These are phyloP conservation scores for Mimachlamys varia DNA, from an alignment of 2,888 invertebrate species.

Conservation along the genomic window DNA sequence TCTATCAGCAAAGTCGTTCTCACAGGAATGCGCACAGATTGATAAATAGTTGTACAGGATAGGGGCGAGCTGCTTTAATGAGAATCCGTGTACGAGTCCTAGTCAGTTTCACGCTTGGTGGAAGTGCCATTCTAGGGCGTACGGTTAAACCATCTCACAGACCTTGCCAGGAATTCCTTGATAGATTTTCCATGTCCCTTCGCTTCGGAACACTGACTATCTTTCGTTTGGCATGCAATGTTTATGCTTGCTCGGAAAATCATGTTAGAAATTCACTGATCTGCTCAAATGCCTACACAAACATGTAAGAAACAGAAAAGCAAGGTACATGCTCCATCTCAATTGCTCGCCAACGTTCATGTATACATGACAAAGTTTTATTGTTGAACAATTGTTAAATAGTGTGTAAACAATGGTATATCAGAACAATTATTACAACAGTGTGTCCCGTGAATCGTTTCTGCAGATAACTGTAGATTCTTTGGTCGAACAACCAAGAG, in stretches of 20 bases:
- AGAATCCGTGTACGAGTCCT: not conserved
- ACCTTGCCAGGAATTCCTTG: not conserved
- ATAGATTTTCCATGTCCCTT: not conserved
- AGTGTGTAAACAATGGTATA: no score
- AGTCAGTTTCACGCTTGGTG: constrained; percentile 31
- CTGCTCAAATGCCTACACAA: not conserved
- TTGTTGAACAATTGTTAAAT: no score
- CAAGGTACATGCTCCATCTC: not conserved
- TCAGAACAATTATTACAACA: no score
- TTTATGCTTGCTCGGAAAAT: constrained; percentile 21
- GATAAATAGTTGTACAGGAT: constrained; percentile 25
- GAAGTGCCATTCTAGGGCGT: constrained; percentile 25
- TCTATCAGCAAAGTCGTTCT: not conserved
- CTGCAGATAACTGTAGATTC: no score
- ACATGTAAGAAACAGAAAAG: not conserved
- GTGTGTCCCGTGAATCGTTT: no score
- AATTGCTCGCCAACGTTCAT: not conserved
- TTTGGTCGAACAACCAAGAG: no score
- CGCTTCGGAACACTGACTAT: constrained; percentile 1
- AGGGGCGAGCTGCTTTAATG: constrained; percentile 32
- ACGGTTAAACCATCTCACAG: not conserved
- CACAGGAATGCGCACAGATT: not conserved
- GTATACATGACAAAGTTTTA: not conserved
- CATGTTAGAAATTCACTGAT: constrained; percentile 16
- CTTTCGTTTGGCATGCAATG: not conserved